Percentiles rank a stretch among this genome's conserved stretches.
Conservation (phyloP, 2,888 invertebrate genomes). For the Prosapia bicincta region DNA sequence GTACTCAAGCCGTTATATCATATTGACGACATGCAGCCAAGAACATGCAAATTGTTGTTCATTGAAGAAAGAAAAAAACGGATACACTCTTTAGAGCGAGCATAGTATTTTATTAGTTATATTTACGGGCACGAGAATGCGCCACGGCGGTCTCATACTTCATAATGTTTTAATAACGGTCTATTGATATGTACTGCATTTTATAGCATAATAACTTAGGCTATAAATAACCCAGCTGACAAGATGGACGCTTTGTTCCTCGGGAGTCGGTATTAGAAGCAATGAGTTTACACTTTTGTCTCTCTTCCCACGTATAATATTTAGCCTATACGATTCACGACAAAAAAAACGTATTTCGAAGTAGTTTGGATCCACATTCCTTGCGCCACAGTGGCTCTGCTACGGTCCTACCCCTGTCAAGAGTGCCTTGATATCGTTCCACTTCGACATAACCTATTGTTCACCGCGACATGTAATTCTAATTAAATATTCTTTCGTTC, state of each 20-base stretch:
- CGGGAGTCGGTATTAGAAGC: neutral
- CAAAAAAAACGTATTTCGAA: neutral
- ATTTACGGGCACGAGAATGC: slow-evolving; percentile 8
- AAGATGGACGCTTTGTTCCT: neutral
- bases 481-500: neutral
- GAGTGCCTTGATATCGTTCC: neutral
- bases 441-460: neutral
- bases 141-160: neutral
- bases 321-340: neutral
- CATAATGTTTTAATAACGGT: neutral
- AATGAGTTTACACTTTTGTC: neutral
- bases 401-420: neutral
- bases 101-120: slow-evolving; percentile 12
- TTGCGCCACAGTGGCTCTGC: neutral
- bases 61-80: neutral
- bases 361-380: neutral
- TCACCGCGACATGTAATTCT: neutral
- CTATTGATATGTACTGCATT: neutral
- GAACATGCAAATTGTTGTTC: neutral
- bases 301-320: neutral
- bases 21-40: neutral
- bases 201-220: neutral
- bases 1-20: neutral
- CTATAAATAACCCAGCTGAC: neutral
- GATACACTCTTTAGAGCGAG: neutral